A percentile compares a stretch with the other conserved stretches of the same genome.
Conservation (phyloP, 2,888 invertebrate genomes). For the Cosmia pyralina region DNA sequence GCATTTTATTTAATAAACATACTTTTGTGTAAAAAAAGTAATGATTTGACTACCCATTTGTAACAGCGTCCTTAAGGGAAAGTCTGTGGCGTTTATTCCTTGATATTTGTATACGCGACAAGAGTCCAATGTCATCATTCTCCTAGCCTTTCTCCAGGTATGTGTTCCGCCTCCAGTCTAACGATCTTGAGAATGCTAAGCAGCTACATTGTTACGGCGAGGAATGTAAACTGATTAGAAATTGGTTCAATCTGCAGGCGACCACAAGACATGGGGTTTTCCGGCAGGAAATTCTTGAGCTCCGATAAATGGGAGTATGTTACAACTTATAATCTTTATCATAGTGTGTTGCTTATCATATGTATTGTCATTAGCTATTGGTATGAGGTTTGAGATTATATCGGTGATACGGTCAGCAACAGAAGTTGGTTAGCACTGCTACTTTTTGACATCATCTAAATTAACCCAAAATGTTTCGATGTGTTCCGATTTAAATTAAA, state of each 20-base stretch:
- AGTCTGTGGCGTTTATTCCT: background rate
- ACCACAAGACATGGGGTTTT: constrained; percentile 54
- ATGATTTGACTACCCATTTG: no score
- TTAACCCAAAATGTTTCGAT: no score
- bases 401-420: background rate
- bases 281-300: constrained; percentile 48
- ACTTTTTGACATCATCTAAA: no score
- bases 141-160: constrained; percentile 32
- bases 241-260: constrained; percentile 50
- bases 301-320: constrained; percentile 10
- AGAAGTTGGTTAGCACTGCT: no score
- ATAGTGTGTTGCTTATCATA: constrained; percentile 18
- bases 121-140: constrained; percentile 27
- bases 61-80: no score
- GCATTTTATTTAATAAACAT: no score
- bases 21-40: no score
- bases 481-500: no score
- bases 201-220: constrained; percentile 50
- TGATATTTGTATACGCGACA: background rate
- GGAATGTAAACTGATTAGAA: constrained; percentile 59
- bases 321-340: constrained; percentile 39
- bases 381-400: background rate
- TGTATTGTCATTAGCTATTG: constrained; percentile 1
- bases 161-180: constrained; percentile 33
- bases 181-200: constrained; percentile 49